Evolutionary conservation across 2,113 vertebrate species (phyloP), one percentile per base, ranked within the genome.

Genomic region (Cyprinodon brontotheroides): DNA sequence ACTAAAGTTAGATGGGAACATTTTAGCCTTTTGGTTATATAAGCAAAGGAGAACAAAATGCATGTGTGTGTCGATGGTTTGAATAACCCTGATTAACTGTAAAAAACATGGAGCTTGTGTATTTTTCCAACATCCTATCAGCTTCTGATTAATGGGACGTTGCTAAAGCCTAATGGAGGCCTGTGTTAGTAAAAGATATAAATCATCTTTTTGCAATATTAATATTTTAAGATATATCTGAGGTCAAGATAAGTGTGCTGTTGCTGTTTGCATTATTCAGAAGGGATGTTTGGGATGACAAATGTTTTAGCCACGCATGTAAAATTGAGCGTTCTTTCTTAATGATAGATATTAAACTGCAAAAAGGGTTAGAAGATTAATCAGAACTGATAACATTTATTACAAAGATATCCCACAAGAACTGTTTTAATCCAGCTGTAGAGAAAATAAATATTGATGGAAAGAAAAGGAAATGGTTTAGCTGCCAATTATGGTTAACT

Each of bases 191-290:
- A 57, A 38, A 53, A 45, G 3, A 68, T 6, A 29, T 61, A 17
- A 45, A 0, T 29, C 47, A 7, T 40, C 29, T 61, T 69, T 17
- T 60, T n/a, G 29, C 9, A 57, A 71, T 40, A 71, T 65, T 9
- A 61, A 65, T 72, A 59, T 77, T 82, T 80, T 15, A 76, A 80
- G 62, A 61, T 61, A 4, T 45, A 4, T 68, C 67, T 37, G 57
- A 78, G 81, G 82, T 87, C 72, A 85, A 79, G 82, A 20, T 29
- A 61, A 67, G 74, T 80, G 79, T 67, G 68, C 66, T 73, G 75
- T 74, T 36, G 75, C 68, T 61, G 17, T 82, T 70, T 86, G 71
- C 79, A 91, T 88, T 87, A 88, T 89, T 90, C 65, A 85, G 67
- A 43, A 29, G 59, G 8, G 15, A 68, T 17, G 60, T 74, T 75